Evolutionary conservation across 2,797 vertebrate species (phyloP).

Genomic region (Pelochelys cantorii): DNA sequence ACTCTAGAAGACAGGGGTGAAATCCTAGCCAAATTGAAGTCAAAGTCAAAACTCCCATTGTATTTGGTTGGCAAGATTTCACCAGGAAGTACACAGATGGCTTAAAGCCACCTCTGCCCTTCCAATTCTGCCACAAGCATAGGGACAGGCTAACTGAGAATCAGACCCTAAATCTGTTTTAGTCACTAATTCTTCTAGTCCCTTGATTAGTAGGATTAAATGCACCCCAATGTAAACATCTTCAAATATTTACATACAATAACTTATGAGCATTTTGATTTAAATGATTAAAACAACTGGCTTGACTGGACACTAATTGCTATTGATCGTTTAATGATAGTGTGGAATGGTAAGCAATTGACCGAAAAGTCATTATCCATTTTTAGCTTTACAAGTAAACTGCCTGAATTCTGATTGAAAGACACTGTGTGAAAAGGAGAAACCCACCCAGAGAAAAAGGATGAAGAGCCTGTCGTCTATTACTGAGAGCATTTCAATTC

Average conservation of each 20-base stretch:
- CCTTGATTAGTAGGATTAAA: slow-evolving; percentile 35
- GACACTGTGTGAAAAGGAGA: slow-evolving; percentile 54
- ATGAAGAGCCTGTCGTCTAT: slow-evolving; percentile 53
- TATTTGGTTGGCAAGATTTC: neutral
- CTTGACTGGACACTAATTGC: slow-evolving; percentile 80
- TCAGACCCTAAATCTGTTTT: neutral
- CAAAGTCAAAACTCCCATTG: neutral
- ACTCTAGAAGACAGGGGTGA: neutral
- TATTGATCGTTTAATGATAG: slow-evolving; percentile 82
- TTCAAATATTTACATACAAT: slow-evolving; percentile 79
- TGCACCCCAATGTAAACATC: slow-evolving; percentile 67
- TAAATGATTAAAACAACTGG: slow-evolving; percentile 78
- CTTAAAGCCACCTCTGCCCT: neutral
- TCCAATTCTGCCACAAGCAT: neutral
- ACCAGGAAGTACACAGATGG: neutral
- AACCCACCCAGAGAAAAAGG: slow-evolving; percentile 51
- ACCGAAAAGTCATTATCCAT: slow-evolving; percentile 78
- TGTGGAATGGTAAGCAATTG: slow-evolving; percentile 76
- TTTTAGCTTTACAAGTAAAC: slow-evolving; percentile 76
- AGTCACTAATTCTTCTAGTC: neutral
- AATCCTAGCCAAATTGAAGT: neutral
- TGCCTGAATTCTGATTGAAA: slow-evolving; percentile 71
- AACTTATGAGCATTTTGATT: slow-evolving; percentile 77
- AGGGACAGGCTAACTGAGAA: neutral
- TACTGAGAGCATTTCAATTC: slow-evolving; percentile 66